Evolutionary conservation across 2,888 invertebrate species (phyloP).

Genomic region (Polietes domitor): DNA sequence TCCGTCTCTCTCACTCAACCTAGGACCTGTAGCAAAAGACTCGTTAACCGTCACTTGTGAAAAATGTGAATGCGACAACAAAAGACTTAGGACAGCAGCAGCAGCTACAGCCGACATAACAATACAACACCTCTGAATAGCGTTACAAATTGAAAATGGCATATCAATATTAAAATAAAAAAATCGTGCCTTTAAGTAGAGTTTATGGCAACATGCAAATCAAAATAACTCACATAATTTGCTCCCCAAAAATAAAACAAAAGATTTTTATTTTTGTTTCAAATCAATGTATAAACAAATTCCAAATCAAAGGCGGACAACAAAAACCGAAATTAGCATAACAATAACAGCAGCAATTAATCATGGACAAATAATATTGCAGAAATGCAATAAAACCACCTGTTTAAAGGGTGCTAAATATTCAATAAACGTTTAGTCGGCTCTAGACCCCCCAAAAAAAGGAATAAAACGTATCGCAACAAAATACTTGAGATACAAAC

Average conservation of each 20-base stretch:
- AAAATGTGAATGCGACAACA: not conserved
- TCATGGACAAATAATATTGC: not conserved
- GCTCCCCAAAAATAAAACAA: not conserved
- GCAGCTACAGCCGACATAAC: not conserved
- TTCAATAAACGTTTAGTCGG: not conserved
- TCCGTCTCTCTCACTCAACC: too few relatives aligned
- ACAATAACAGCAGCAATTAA: not conserved
- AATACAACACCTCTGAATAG: not conserved
- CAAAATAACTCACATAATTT: conserved; percentile 28
- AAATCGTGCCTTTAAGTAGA: not conserved
- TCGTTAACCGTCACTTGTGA: not conserved
- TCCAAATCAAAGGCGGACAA: not conserved
- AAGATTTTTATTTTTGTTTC: not conserved
- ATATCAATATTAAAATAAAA: not conserved
- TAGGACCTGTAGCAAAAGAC: too few relatives aligned
- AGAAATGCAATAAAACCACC: conserved; percentile 3
- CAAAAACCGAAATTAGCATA: conserved; percentile 5
- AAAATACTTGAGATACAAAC: conserved; percentile 76
- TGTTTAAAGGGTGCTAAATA: conserved; percentile 1
- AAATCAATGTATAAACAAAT: not conserved
- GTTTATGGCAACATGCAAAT: not conserved
- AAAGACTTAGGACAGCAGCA: conserved; percentile 26
- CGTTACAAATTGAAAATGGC: not conserved
- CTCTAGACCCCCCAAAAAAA: not conserved
- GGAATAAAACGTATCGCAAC: conserved; percentile 64